These are phyloP conservation scores for Tanypteryx hageni DNA, from an alignment of 2,888 invertebrate species.

Conservation along the genomic window DNA sequence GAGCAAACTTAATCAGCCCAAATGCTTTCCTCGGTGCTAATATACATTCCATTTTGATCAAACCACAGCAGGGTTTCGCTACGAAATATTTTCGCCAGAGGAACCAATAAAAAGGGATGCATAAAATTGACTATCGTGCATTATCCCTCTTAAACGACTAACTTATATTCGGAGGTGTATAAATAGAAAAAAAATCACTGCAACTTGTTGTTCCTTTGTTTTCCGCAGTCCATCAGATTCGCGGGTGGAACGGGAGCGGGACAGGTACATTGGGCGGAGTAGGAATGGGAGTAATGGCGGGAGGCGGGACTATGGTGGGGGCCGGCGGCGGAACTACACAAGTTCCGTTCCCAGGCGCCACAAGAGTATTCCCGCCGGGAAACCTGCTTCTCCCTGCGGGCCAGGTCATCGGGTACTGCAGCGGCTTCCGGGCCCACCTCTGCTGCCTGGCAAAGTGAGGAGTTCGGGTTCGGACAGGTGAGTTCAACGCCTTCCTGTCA, in stretches of 20 bases:
- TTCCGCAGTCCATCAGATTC: conserved; percentile 85
- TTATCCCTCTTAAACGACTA: too few species aligned
- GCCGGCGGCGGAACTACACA: conserved; percentile 63
- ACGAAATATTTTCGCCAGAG: too few species aligned
- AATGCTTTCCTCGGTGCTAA: too few species aligned
- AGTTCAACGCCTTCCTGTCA: conserved; percentile 39
- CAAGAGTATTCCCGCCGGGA: conserved; percentile 82
- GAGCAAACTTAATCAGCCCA: too few species aligned
- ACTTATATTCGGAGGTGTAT: neutral
- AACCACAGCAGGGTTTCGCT: too few species aligned
- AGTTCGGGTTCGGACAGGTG: conserved; percentile 78
- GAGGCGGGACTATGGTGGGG: conserved; percentile 51
- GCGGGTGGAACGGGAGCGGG: conserved; percentile 83
- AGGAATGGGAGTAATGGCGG: conserved; percentile 17
- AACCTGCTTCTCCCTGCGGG: conserved; percentile 98
- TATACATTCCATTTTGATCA: too few species aligned
- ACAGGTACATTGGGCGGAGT: conserved; percentile 8
- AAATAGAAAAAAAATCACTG: neutral
- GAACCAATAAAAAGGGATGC: too few species aligned
- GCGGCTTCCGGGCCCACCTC: conserved; percentile 87
- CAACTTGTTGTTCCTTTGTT: neutral
- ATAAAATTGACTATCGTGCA: too few species aligned
- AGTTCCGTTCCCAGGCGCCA: conserved; percentile 65
- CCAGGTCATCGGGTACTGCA: conserved; percentile 81
- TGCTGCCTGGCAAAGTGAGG: conserved; percentile 85